Percentiles rank a stretch among this genome's conserved stretches.
Conservation (phyloP, 2,888 invertebrate species). For the Drosophila borealis region DNA sequence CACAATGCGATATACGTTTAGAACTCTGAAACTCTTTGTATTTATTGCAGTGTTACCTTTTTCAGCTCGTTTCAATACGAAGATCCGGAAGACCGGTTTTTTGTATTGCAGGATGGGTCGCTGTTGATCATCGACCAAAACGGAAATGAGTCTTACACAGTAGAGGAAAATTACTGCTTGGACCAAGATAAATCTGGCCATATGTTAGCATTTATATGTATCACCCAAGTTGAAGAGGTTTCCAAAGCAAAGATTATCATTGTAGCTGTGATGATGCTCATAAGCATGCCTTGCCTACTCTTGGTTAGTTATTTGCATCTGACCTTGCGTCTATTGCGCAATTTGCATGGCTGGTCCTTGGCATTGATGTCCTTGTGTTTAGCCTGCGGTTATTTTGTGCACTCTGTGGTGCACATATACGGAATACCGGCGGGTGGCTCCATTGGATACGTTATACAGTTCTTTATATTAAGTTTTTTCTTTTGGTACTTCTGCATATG, state of each 20-base stretch:
- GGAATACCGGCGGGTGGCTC: slow-evolving; percentile 69
- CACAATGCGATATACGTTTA: slow-evolving; percentile 23
- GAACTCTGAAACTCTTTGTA: slow-evolving; percentile 37
- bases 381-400: slow-evolving; percentile 82
- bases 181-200: slow-evolving; percentile 81
- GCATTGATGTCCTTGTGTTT: slow-evolving; percentile 82
- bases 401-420: slow-evolving; percentile 81
- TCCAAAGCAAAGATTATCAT: slow-evolving; percentile 48
- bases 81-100: slow-evolving; percentile 76
- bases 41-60: slow-evolving; percentile 51
- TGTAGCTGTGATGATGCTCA: slow-evolving; percentile 81
- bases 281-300: slow-evolving; percentile 83
- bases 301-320: slow-evolving; percentile 81
- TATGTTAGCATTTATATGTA: slow-evolving; percentile 83
- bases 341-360: slow-evolving; percentile 83
- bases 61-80: slow-evolving; percentile 75
- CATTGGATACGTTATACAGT: slow-evolving; percentile 83
- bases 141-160: slow-evolving; percentile 78
- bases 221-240: slow-evolving; percentile 76
- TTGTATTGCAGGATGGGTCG: slow-evolving; percentile 83
- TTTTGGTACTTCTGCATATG: slow-evolving; percentile 83
- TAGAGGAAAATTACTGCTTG: slow-evolving; percentile 82
- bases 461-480: slow-evolving; percentile 83
- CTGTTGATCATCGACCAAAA: slow-evolving; percentile 80
- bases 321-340: slow-evolving; percentile 74